Percentiles rank a stretch among this genome's conserved stretches.
phyloP scores from a whole-genome alignment of 1,140 invertebrate genomes.

The Drosophila willistoni region DNA sequence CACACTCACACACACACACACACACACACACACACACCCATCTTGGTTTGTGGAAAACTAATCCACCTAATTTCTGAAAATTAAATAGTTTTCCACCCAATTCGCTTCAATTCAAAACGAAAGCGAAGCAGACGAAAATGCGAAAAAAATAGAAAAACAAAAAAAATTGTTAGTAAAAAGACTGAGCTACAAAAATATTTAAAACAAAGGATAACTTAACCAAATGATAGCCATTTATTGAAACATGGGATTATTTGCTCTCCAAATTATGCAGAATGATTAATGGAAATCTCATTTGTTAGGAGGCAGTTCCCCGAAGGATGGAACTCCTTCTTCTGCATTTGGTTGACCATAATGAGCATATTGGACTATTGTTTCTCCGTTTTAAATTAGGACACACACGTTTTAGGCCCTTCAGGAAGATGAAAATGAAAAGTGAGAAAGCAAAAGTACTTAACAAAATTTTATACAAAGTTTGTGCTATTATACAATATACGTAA shows the following conservation, averaged over 20 bases:
- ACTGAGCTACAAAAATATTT: slow-evolving; percentile 78
- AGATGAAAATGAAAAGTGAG: not conserved
- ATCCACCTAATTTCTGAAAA: not conserved
- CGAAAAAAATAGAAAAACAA: slow-evolving; percentile 48
- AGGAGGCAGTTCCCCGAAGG: slow-evolving; percentile 25
- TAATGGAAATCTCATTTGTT: slow-evolving; percentile 25
- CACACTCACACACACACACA: slow-evolving; percentile 6
- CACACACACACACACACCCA: slow-evolving; percentile 4
- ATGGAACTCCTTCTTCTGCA: slow-evolving; percentile 44
- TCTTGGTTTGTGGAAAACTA: slow-evolving; percentile 17
- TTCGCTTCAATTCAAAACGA: slow-evolving; percentile 3
- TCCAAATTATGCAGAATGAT: not conserved
- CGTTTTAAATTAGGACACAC: not conserved
- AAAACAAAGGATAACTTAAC: slow-evolving; percentile 42
- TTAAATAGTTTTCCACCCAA: not conserved
- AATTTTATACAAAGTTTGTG: slow-evolving; percentile 13
- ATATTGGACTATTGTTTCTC: not conserved
- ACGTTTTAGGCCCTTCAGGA: slow-evolving; percentile 1
- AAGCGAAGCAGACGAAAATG: slow-evolving; percentile 5
- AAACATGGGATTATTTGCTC: slow-evolving; percentile 7
- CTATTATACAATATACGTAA: slow-evolving; percentile 10
- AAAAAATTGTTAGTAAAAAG: slow-evolving; percentile 80
- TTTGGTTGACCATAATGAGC: slow-evolving; percentile 37
- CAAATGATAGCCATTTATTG: slow-evolving; percentile 38
- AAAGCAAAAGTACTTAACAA: slow-evolving; percentile 25